These are phyloP conservation scores for Synaphobranchus kaupii DNA, from an alignment of 2,797 vertebrate genomes.

Conservation along the genomic window DNA sequence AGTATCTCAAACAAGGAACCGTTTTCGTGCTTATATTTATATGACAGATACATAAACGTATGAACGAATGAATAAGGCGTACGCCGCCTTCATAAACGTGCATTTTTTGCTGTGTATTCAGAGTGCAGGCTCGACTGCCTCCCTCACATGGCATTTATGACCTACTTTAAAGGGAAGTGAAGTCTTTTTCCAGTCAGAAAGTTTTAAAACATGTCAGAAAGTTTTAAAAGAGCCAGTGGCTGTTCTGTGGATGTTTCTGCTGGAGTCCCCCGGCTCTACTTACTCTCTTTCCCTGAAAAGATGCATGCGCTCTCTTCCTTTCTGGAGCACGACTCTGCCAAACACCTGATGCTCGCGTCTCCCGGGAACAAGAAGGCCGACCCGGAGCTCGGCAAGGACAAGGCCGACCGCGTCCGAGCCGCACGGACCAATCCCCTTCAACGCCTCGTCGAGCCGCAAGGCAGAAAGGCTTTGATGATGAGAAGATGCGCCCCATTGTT, in stretches of 20 bases:
- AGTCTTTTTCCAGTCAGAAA: neutral
- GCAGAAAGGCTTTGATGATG: neutral
- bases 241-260: neutral
- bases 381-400: neutral
- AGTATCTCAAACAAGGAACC: neutral
- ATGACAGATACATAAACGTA: neutral
- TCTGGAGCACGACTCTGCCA: neutral
- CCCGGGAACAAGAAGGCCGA: neutral
- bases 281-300: neutral
- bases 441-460: neutral
- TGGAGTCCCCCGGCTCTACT: neutral
- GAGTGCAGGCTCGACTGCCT: neutral
- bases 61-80: neutral
- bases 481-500: neutral
- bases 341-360: neutral
- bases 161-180: neutral
- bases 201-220: slow-evolving; percentile 1
- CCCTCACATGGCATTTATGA: neutral
- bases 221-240: neutral
- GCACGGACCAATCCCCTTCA: neutral
- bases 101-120: neutral
- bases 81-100: neutral
- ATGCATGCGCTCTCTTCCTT: neutral
- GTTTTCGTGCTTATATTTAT: neutral
- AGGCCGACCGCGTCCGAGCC: neutral